Evolutionary conservation across 2,113 vertebrate genomes (phyloP), one percentile per base, ranked within the genome.

Genomic region (Clarias magur): DNA sequence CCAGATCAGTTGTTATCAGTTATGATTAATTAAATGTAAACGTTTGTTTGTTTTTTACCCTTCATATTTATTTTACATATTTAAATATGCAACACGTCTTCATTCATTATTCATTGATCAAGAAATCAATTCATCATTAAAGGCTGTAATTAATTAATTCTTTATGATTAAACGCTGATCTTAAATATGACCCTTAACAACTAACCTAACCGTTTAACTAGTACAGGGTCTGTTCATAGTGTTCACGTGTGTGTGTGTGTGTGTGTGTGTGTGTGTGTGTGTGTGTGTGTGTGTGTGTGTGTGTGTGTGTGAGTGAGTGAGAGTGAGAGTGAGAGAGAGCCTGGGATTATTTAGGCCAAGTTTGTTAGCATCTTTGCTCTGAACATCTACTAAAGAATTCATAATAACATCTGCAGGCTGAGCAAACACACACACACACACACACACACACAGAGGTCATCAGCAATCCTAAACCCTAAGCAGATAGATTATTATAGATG

Each of bases 401-500:
- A 63, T 65, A 82, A 84, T 73, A 84, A 84, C 54, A 84, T 34
- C 53, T 84, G 67, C 83, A 84, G 70, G 23, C 54, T 75, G 54
- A 73, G 12, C 48, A 57, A 53, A 16, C 70, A 80, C 30, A 67
- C 73, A 63, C 62, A 57, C 2, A 68, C 0, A n/a, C 21, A 83
- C 73, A 27, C 27, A 83, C 72, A 48, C 83, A 82, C 56, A 19
- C 54, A 54, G 27, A 21, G 21, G 19, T 23, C 8, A 4, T 23
- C 8, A 16, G 3, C 3, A 2, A 25, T 12, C 8, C 25, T 42
- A 42, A 42, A 42, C 42, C 3, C 42, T 42, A 4, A 42, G 42
- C 42, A 48, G 6, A 48, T 48, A 48, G 48, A 48, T 48, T 48
- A 48, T 48, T 48, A 48, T 8, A 48, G 48, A 48, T 48, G 0